Conservation (phyloP, 2,888 invertebrate genomes). For the Drepana falcataria region DNA sequence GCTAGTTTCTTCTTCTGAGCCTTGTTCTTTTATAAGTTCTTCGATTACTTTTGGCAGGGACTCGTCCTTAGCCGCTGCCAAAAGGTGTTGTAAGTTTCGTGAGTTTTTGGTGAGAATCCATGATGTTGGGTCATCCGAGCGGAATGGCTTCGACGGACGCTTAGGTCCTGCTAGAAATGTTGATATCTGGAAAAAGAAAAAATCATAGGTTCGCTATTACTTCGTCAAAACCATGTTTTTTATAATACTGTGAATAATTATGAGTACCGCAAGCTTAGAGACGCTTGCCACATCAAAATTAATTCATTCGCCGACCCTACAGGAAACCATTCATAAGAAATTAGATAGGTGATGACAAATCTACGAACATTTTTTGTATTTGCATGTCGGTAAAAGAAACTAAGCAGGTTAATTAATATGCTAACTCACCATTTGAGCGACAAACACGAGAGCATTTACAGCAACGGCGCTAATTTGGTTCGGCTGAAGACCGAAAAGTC, state of each 20-base stretch:
- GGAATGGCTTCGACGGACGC: conserved; percentile 34
- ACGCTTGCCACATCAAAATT: too few species aligned
- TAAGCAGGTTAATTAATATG: neutral
- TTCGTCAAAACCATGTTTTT: too few species aligned
- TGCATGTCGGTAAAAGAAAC: too few species aligned
- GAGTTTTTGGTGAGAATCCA: conserved; percentile 83
- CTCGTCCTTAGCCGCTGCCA: conserved; percentile 80
- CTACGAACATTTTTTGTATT: too few species aligned
- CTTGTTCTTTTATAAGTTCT: conserved; percentile 75
- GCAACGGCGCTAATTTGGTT: conserved; percentile 89
- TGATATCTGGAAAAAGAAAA: conserved; percentile 76
- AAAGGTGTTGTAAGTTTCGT: conserved; percentile 72
- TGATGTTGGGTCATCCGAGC: conserved; percentile 49
- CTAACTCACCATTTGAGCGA: conserved; percentile 87
- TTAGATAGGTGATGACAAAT: too few species aligned
- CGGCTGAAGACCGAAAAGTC: conserved; percentile 86
- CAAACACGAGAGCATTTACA: conserved; percentile 88
- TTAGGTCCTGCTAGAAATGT: conserved; percentile 68
- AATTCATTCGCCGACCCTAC: too few species aligned
- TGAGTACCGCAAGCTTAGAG: too few species aligned
- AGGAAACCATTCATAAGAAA: neutral
- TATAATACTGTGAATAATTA: too few species aligned
- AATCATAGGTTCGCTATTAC: neutral
- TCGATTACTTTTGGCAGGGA: conserved; percentile 81
- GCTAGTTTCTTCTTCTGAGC: conserved; percentile 79